Evolutionary conservation across 2,888 invertebrate species (phyloP).

Genomic region (Axea sp.): DNA sequence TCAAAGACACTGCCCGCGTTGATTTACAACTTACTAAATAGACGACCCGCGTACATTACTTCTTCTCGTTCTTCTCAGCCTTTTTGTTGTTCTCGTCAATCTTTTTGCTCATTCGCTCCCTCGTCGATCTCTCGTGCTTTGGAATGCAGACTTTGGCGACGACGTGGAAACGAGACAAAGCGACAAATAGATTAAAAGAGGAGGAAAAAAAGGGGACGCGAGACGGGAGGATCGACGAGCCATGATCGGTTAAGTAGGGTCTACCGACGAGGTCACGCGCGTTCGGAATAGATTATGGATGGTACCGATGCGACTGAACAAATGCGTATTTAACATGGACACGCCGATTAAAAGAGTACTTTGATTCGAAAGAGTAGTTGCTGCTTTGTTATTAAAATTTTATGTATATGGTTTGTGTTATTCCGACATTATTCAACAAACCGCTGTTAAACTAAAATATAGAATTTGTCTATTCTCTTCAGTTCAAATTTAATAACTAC

Average conservation of each 20-base stretch:
- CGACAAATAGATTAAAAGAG: conserved; percentile 57
- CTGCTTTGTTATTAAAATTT: no score
- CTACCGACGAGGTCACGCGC: conserved; percentile 66
- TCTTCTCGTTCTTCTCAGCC: conserved; percentile 10
- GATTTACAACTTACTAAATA: conserved; percentile 71
- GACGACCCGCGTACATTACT: conserved; percentile 60
- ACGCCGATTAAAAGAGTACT: conserved; percentile 20
- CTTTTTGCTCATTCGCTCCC: conserved; percentile 20
- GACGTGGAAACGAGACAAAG: conserved; percentile 59
- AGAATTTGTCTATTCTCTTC: no score
- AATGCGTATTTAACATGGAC: conserved; percentile 25
- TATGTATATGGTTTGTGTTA: no score
- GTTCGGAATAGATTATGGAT: conserved; percentile 64
- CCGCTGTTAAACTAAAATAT: no score
- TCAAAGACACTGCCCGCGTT: conserved; percentile 66
- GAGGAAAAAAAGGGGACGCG: conserved; percentile 44
- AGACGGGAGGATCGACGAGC: conserved; percentile 52
- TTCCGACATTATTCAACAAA: no score
- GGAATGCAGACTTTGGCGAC: conserved; percentile 61
- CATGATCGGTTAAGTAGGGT: conserved; percentile 66
- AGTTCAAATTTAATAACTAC: no score
- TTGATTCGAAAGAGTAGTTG: conserved; percentile 1
- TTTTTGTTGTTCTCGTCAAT: conserved; percentile 16
- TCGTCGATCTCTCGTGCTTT: conserved; percentile 42
- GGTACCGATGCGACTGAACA: conserved; percentile 50